phyloP scores from a whole-genome alignment of 2,113 vertebrate species.

The Motacilla alba region DNA sequence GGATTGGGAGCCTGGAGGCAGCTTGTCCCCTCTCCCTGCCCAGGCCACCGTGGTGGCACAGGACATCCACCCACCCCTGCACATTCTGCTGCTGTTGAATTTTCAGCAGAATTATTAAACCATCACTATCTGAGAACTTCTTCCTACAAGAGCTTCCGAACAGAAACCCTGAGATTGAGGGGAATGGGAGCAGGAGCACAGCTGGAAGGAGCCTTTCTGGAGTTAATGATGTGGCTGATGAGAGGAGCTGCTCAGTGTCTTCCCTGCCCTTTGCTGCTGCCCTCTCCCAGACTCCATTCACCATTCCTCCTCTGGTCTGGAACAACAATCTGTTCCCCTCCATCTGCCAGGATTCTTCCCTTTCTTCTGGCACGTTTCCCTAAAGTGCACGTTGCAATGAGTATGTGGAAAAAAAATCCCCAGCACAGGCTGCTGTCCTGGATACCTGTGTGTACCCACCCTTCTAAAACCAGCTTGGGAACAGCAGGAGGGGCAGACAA shows the following conservation, averaged over 20 bases:
- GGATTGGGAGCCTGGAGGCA: not conserved
- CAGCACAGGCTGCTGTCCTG: not conserved
- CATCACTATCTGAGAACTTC: not conserved
- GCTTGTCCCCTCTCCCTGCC: not conserved
- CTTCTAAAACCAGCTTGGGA: not conserved
- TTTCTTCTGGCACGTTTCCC: not conserved
- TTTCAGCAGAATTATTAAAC: not conserved
- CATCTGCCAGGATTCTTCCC: not conserved
- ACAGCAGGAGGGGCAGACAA: not conserved
- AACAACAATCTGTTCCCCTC: not conserved
- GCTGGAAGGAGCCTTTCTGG: not conserved
- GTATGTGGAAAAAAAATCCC: not conserved
- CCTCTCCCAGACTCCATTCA: not conserved
- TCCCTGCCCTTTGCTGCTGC: not conserved
- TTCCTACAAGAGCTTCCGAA: not conserved
- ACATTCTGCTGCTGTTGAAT: not conserved
- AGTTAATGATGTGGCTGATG: not conserved
- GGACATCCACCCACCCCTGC: not conserved
- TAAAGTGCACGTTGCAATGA: not conserved
- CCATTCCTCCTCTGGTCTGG: not conserved
- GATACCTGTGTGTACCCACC: not conserved
- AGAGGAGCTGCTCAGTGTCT: rapidly evolving
- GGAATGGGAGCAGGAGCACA: not conserved
- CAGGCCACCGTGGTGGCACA: rapidly evolving
- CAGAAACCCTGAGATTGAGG: not conserved